Evolutionary conservation across 2,113 vertebrate species (phyloP), one percentile per base, ranked within the genome.

Genomic region (Oreotrochilus melanogaster): DNA sequence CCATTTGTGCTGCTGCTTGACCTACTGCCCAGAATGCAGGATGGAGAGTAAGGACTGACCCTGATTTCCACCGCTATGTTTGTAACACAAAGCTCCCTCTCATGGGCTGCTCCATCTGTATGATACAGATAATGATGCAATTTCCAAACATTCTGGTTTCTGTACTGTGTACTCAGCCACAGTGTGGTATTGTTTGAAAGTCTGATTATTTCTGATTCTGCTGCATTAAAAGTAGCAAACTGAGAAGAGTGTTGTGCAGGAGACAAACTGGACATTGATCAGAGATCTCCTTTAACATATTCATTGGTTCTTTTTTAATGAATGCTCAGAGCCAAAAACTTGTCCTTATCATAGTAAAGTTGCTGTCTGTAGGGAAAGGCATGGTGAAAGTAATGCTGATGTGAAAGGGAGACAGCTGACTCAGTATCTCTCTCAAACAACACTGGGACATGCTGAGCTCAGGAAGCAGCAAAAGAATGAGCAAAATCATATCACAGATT

Each of bases 361-460:
- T 88, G 81, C 66, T 75, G 73, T 78, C 66, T 72, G 66, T 42
- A 94, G 30, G 45, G 54, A 85, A 78, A 94, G 65, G 65, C 85
- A 51, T 3, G 27, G 39, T 33, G 61, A 71, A 39, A 85, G 25
- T 14, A 56, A 53, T 7, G 56, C 47, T 67, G 81, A n/a, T 33
- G 74, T 79, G 43, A 92, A 92, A 75, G 79, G 78, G 76, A 75
- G 89, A 43, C 92, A 87, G 92, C 74, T 88, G 87, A 88, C 70
- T 83, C 1, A 0, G 0, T 85, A 94, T 86, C 93, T 82, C 74
- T 50, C 70, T 61, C 70, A 35, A 76, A 82, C 85, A 94, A 85
- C 74, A 35, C 7, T 43, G 45, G 58, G 81, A 92, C 88, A 50
- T 73, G 78, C 88, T 93, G 92, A 85, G 90, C 78, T 76, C 81